A percentile compares a stretch with the other conserved stretches of the same genome.
Evolutionary conservation across 1,140 invertebrate species (phyloP).

Genomic region (Gonioctena quinquepunctata): DNA sequence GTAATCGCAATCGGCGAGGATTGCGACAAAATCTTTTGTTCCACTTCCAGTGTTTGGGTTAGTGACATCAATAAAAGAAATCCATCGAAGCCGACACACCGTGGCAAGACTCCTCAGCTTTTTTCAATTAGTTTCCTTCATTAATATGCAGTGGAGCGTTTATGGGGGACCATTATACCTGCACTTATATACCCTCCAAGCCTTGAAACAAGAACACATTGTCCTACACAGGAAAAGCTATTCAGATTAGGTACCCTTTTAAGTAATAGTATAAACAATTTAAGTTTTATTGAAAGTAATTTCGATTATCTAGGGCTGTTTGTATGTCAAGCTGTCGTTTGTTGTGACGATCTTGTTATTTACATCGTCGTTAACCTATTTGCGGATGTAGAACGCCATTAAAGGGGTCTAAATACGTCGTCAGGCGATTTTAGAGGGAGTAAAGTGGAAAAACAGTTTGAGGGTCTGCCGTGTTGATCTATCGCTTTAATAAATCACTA

Average conservation of each 20-base stretch:
- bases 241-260: background rate
- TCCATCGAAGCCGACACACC: background rate
- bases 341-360: background rate
- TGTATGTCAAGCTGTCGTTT: background rate
- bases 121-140: background rate
- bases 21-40: background rate
- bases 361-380: background rate
- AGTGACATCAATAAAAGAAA: background rate
- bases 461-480: too few relatives aligned
- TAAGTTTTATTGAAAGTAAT: background rate
- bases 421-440: too few relatives aligned
- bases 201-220: background rate
- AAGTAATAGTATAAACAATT: background rate
- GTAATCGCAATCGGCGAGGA: background rate
- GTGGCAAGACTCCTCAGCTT: background rate
- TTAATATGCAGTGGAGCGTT: background rate
- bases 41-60: background rate
- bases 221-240: background rate
- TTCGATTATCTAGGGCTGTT: background rate
- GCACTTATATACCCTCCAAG: background rate
- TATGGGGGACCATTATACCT: background rate
- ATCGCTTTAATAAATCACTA: too few relatives aligned
- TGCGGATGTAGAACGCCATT: too few relatives aligned
- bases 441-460: too few relatives aligned
- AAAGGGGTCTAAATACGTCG: too few relatives aligned